These are phyloP conservation scores for Alosa alosa DNA, from an alignment of 2,113 vertebrate genomes.

Conservation along the genomic window DNA sequence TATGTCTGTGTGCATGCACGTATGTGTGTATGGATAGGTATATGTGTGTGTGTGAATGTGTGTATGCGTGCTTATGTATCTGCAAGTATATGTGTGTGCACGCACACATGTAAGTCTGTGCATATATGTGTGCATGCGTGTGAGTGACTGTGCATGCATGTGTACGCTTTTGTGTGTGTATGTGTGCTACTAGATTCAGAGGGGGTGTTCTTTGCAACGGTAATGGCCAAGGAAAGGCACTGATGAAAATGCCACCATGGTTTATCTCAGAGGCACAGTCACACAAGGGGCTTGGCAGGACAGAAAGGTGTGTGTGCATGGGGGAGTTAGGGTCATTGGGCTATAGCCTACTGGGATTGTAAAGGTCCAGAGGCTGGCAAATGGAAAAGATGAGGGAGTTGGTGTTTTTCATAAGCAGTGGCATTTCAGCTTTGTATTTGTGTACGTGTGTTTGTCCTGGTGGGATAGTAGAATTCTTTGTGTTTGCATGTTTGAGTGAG, in stretches of 20 bases:
- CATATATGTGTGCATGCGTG: not conserved
- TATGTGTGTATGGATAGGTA: too few species aligned
- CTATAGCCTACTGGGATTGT: not conserved
- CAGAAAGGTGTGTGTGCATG: not conserved
- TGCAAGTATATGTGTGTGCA: slow-evolving; percentile 48
- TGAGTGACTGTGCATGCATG: not conserved
- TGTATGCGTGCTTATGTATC: not conserved
- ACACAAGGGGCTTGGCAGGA: not conserved
- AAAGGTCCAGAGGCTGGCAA: not conserved
- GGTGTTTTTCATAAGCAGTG: not conserved
- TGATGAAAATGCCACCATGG: not conserved
- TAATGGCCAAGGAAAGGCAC: not conserved
- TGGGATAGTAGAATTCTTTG: not conserved
- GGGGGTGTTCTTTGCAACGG: not conserved
- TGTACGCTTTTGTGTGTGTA: slow-evolving; percentile 10
- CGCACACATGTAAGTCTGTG: slow-evolving; percentile 64
- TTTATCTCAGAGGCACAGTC: not conserved
- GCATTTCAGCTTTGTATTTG: not conserved
- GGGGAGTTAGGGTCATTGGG: not conserved
- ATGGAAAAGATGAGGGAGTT: not conserved
- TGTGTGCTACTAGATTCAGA: not conserved
- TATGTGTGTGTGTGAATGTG: too few species aligned
- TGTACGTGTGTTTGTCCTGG: not conserved
- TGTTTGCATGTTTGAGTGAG: not conserved
- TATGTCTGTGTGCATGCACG: not conserved